Percentiles rank a stretch among this genome's conserved stretches.
These are phyloP conservation scores for Mungos mungo DNA, from an alignment of 2,113 vertebrate species.

Conservation along the genomic window DNA sequence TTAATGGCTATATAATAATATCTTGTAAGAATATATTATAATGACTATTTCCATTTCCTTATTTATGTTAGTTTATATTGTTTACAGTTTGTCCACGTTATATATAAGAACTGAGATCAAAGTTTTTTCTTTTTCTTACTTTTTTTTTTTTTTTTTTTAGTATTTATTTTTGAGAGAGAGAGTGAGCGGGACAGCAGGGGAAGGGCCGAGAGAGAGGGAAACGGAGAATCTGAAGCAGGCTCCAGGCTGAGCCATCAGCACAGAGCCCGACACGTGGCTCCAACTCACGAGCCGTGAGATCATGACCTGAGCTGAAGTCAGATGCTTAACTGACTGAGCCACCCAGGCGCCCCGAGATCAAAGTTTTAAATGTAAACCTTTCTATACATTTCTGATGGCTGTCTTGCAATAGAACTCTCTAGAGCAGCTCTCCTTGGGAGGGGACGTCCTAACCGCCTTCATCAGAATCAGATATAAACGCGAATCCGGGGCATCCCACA, in stretches of 20 bases:
- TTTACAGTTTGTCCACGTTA: neutral
- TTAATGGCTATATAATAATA: neutral
- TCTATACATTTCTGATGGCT: neutral
- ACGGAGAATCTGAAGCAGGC: no score
- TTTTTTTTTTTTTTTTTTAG: no score
- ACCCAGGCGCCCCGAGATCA: no score
- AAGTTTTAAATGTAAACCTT: neutral
- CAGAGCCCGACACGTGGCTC: no score
- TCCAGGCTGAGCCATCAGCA: no score
- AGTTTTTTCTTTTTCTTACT: no score
- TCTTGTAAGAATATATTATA: neutral
- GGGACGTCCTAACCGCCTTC: neutral
- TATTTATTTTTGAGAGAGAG: no score
- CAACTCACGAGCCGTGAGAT: no score
- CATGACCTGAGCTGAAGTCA: no score
- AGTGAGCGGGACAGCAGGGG: no score
- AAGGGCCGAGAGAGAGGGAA: no score
- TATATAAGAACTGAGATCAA: slow-evolving; percentile 8
- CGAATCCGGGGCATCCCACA: neutral
- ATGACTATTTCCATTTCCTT: slow-evolving; percentile 23
- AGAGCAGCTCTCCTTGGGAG: neutral
- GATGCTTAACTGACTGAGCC: no score
- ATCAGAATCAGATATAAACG: neutral
- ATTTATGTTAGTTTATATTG: neutral
- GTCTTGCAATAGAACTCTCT: neutral